Evolutionary conservation across 2,888 invertebrate genomes (phyloP).

Genomic region (Cryptosula pallasiana): DNA sequence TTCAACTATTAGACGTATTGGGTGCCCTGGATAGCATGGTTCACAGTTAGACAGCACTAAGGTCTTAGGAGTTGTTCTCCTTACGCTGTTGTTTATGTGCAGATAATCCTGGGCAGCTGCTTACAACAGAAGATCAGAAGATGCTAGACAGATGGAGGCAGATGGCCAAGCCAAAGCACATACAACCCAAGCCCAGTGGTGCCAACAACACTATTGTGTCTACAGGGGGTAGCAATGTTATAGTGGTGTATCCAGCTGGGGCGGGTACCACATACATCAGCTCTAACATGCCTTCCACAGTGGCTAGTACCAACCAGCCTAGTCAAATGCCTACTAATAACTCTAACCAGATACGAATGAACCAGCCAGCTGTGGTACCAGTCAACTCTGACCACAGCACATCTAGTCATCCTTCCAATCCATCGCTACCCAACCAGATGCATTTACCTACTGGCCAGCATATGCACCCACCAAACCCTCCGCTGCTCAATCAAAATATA

Average conservation of each 20-base stretch:
- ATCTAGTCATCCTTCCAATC: neutral
- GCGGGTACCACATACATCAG: neutral
- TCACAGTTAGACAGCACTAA: too few relatives aligned
- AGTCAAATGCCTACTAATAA: neutral
- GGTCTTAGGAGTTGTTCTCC: too few relatives aligned
- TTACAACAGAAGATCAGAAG: slow-evolving; percentile 43
- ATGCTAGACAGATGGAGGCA: slow-evolving; percentile 45
- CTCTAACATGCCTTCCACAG: neutral
- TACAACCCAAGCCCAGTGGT: slow-evolving; percentile 15
- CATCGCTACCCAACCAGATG: neutral
- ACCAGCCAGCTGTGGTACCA: neutral
- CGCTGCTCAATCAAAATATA: neutral
- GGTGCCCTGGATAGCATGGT: too few relatives aligned
- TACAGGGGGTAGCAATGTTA: neutral
- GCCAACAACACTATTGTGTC: slow-evolving; percentile 12
- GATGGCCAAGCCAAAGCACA: slow-evolving; percentile 33
- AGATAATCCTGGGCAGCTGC: slow-evolving; percentile 23
- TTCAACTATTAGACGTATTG: too few relatives aligned
- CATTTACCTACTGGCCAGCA: neutral
- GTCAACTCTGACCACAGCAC: neutral
- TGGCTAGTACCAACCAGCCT: neutral
- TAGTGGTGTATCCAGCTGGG: slow-evolving; percentile 6
- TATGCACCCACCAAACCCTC: neutral
- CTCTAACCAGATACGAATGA: neutral
- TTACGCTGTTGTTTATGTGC: too few relatives aligned